Evolutionary conservation across 2,113 vertebrate genomes (phyloP).

Genomic region (Pelusios castaneus): DNA sequence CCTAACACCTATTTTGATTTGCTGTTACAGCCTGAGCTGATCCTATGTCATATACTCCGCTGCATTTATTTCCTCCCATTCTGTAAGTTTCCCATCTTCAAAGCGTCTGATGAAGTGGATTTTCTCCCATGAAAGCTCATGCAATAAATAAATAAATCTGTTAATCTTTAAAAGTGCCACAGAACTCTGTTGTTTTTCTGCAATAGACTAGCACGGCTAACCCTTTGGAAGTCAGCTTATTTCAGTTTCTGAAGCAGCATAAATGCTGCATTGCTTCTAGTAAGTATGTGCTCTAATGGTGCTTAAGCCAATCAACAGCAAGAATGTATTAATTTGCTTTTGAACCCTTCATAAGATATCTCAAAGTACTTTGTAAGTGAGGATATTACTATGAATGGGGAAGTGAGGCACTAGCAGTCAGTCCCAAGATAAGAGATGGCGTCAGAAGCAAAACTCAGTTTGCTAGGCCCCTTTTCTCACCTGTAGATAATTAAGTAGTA

Average conservation of each 20-base stretch:
- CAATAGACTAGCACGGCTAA: too few species aligned
- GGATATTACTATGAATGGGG: not conserved
- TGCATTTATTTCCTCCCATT: too few species aligned
- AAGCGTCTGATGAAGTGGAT: too few species aligned
- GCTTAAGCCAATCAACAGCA: not conserved
- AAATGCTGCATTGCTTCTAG: not conserved
- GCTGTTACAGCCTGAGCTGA: too few species aligned
- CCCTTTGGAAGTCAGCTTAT: too few species aligned
- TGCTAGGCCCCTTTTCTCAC: not conserved
- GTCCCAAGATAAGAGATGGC: not conserved
- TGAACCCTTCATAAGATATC: not conserved
- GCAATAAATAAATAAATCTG: too few species aligned
- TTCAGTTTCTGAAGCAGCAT: not conserved
- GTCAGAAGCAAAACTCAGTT: not conserved
- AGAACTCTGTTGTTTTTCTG: too few species aligned
- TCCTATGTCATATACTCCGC: too few species aligned
- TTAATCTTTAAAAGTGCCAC: too few species aligned
- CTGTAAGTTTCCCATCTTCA: too few species aligned
- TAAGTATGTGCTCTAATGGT: not conserved
- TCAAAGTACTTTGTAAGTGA: not conserved
- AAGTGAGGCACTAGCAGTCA: not conserved
- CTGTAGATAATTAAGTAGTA: not conserved
- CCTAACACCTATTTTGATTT: too few species aligned
- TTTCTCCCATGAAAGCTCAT: too few species aligned
- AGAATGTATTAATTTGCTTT: not conserved